These are phyloP conservation scores for Tinea semifulvella DNA, from an alignment of 2,888 invertebrate species.

Conservation along the genomic window DNA sequence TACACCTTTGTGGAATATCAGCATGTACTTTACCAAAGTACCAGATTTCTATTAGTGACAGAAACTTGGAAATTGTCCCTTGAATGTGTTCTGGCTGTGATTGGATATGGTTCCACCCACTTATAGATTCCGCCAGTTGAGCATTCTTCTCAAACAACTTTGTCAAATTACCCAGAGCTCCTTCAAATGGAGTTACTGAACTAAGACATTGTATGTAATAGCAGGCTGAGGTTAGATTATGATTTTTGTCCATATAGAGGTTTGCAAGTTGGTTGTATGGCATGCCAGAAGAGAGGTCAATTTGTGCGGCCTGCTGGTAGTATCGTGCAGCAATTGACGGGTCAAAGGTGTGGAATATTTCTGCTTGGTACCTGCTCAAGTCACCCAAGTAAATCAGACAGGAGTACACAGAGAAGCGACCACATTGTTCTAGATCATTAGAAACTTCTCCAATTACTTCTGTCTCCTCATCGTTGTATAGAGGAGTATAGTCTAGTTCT, in stretches of 20 bases:
- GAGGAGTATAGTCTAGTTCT: conserved; percentile 76
- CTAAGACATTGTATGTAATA: conserved; percentile 87
- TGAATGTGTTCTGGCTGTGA: conserved; percentile 60
- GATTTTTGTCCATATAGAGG: conserved; percentile 80
- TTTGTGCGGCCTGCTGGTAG: conserved; percentile 83
- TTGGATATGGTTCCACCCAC: conserved; percentile 25
- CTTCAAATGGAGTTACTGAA: conserved; percentile 85
- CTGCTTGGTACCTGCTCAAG: conserved; percentile 85
- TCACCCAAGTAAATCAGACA: conserved; percentile 92
- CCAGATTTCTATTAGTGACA: conserved; percentile 70
- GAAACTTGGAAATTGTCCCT: conserved; percentile 54
- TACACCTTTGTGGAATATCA: conserved; percentile 73
- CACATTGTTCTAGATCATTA: conserved; percentile 70
- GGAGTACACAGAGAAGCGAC: conserved; percentile 79
- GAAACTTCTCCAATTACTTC: conserved; percentile 35
- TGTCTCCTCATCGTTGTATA: conserved; percentile 46
- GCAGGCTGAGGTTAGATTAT: conserved; percentile 87
- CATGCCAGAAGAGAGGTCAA: conserved; percentile 85
- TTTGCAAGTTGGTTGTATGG: conserved; percentile 96
- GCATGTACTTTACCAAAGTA: conserved; percentile 70
- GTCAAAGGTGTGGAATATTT: conserved; percentile 75
- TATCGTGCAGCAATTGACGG: conserved; percentile 79
- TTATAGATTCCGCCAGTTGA: conserved; percentile 64
- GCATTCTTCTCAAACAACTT: conserved; percentile 76
- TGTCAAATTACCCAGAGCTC: conserved; percentile 86